A percentile compares a stretch with the other conserved stretches of the same genome.
phyloP scores from a whole-genome alignment of 2,888 invertebrate genomes.

The Amiota minor region DNA sequence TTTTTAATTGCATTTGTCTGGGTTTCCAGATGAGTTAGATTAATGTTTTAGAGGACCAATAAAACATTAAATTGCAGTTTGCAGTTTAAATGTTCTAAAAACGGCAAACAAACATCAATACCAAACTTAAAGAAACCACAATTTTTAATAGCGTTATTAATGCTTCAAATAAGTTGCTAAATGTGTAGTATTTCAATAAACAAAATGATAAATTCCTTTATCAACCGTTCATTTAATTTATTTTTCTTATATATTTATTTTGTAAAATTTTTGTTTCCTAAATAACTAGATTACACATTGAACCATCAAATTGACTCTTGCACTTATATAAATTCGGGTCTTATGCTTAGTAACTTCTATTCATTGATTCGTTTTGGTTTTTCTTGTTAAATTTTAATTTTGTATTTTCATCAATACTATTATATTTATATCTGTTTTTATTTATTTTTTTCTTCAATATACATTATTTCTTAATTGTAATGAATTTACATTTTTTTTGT shows the following conservation, averaged over 20 bases:
- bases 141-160: no score
- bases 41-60: no score
- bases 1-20: no score
- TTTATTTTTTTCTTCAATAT: no score
- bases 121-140: no score
- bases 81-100: no score
- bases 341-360: slow-evolving; percentile 44
- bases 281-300: slow-evolving; percentile 19
- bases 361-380: neutral
- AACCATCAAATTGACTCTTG: slow-evolving; percentile 48
- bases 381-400: neutral
- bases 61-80: no score
- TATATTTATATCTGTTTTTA: no score
- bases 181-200: neutral
- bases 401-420: neutral
- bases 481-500: neutral
- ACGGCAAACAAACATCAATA: no score
- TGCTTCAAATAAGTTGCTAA: neutral
- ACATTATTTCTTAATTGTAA: neutral
- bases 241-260: neutral
- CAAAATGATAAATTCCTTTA: neutral
- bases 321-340: slow-evolving; percentile 55
- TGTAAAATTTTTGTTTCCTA: neutral
- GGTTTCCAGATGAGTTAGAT: no score
- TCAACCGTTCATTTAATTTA: neutral